Conservation (phyloP, 2,113 vertebrate genomes). For the Mormoops blainvillei region DNA sequence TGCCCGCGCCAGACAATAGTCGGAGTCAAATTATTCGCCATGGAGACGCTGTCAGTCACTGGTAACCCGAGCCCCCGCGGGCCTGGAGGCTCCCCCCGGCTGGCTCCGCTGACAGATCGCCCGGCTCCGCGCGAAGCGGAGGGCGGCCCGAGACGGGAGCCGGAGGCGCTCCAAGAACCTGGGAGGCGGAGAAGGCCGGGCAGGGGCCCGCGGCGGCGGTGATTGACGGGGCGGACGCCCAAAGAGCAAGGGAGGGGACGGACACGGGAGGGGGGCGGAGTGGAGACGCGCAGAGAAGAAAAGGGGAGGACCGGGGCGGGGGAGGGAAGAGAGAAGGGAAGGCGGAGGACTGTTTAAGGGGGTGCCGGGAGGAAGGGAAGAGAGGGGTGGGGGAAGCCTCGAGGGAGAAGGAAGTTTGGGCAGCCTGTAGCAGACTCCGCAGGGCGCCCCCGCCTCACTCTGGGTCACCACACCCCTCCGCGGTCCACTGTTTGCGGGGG, state of each 20-base stretch:
- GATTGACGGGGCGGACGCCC: conserved; percentile 89
- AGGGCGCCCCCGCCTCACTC: background rate
- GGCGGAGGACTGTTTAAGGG: conserved; percentile 11
- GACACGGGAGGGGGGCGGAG: background rate
- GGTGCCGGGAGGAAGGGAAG: background rate
- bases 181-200: conserved; percentile 68
- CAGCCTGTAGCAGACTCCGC: background rate
- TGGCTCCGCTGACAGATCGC: conserved; percentile 87
- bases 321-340: background rate
- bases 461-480: background rate
- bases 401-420: background rate
- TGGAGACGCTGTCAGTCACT: conserved; percentile 99
- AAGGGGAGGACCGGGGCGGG: conserved; percentile 33
- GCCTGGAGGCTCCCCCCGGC: conserved; percentile 94
- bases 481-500: background rate
- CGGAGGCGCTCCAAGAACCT: conserved; percentile 50
- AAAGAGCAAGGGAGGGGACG: conserved; percentile 73
- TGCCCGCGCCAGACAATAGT: conserved; percentile 99
- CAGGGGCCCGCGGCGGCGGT: conserved; percentile 77
- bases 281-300: background rate
- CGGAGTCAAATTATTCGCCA: conserved; percentile 99
- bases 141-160: conserved; percentile 85
- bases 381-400: background rate
- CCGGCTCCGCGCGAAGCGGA: conserved; percentile 84
- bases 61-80: conserved; percentile 95